Evolutionary conservation across 2,797 vertebrate species (phyloP).

Genomic region (Oryzias dopingdopingensis): DNA sequence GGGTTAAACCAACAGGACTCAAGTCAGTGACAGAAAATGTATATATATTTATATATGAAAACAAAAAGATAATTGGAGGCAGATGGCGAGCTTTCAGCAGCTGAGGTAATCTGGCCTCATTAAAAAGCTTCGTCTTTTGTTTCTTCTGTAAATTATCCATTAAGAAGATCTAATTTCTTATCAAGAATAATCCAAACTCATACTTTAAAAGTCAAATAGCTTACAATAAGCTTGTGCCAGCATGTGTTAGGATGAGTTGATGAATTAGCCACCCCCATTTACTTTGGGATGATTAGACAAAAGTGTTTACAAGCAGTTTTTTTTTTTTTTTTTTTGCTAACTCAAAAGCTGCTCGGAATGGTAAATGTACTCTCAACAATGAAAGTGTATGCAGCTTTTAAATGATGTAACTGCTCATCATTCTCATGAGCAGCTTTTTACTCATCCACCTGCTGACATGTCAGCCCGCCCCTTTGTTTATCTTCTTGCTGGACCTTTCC

Average conservation of each 20-base stretch:
- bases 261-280: slow-evolving; percentile 42
- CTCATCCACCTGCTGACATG: slow-evolving; percentile 32
- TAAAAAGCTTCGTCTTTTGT: slow-evolving; percentile 35
- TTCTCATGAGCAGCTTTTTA: slow-evolving; percentile 22
- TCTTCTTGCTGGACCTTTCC: slow-evolving; percentile 10
- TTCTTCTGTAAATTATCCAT: slow-evolving; percentile 57
- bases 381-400: slow-evolving; percentile 2
- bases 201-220: slow-evolving; percentile 50
- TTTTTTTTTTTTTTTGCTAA: slow-evolving; percentile 54
- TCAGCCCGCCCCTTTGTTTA: slow-evolving; percentile 16
- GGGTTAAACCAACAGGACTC: neutral
- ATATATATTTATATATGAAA: neutral
- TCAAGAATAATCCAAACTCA: slow-evolving; percentile 59
- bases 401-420: slow-evolving; percentile 7
- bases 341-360: slow-evolving; percentile 20
- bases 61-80: slow-evolving; percentile 22
- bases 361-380: neutral
- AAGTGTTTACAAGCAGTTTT: slow-evolving; percentile 58
- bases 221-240: slow-evolving; percentile 40
- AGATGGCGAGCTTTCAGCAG: slow-evolving; percentile 43
- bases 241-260: slow-evolving; percentile 26
- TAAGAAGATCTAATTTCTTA: slow-evolving; percentile 59
- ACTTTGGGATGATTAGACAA: slow-evolving; percentile 44
- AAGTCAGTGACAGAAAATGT: slow-evolving; percentile 8
- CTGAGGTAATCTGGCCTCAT: slow-evolving; percentile 49